Percentiles rank a stretch among this genome's conserved stretches.
These are phyloP conservation scores for Todus mexicanus DNA, from an alignment of 2,797 vertebrate genomes.

Conservation along the genomic window DNA sequence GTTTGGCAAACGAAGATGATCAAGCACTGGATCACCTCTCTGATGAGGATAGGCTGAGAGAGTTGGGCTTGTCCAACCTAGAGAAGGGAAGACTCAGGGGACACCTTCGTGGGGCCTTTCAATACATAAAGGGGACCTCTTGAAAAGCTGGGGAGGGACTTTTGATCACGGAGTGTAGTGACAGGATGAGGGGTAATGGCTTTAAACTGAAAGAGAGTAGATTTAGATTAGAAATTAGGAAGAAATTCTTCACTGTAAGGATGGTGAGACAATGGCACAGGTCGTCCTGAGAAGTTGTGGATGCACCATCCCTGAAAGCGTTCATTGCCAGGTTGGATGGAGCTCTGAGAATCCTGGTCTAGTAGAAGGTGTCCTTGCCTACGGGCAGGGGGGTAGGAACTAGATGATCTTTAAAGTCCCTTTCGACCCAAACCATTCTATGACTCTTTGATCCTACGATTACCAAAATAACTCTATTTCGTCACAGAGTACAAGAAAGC, in stretches of 20 bases:
- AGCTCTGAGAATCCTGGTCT: neutral
- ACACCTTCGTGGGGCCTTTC: neutral
- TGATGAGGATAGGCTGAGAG: neutral
- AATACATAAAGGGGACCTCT: fast-evolving
- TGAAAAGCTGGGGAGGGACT: neutral
- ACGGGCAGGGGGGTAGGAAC: fast-evolving
- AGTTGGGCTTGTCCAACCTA: neutral
- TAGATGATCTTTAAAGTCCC: neutral
- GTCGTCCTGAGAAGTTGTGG: fast-evolving
- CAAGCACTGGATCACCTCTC: fast-evolving
- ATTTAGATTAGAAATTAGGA: neutral
- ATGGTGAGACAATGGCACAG: fast-evolving
- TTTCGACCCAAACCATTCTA: neutral
- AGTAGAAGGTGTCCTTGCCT: fast-evolving
- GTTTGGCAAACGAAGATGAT: neutral
- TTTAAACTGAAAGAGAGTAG: neutral
- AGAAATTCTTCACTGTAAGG: fast-evolving
- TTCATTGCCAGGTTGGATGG: neutral
- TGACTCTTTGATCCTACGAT: neutral
- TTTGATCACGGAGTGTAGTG: fast-evolving
- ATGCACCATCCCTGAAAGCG: fast-evolving
- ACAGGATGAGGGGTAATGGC: fast-evolving
- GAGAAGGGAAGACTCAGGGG: fast-evolving
- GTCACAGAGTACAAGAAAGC: neutral
- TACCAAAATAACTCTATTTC: neutral